Evolutionary conservation across 2,888 invertebrate species (phyloP).

Genomic region (Ctenicera cuprea): DNA sequence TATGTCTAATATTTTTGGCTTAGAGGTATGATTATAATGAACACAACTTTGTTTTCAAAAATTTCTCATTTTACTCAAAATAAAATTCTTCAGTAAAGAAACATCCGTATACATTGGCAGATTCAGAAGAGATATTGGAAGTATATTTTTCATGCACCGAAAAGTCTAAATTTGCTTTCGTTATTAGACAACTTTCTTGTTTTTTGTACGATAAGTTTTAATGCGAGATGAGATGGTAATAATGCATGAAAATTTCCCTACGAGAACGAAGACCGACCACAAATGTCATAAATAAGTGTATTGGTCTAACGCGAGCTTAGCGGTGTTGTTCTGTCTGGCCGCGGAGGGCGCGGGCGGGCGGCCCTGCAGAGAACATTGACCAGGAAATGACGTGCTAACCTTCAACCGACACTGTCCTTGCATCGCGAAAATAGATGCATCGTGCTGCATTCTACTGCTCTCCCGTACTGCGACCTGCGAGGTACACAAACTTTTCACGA

Average conservation of each 20-base stretch:
- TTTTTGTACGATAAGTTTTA: not conserved
- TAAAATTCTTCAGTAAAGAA: too few species aligned
- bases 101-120: too few species aligned
- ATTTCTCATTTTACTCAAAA: too few species aligned
- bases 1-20: too few species aligned
- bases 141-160: not conserved
- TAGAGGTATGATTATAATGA: too few species aligned
- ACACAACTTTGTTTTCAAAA: too few species aligned
- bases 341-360: slow-evolving; percentile 53
- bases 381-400: slow-evolving; percentile 63
- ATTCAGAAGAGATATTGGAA: not conserved
- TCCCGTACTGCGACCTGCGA: slow-evolving; percentile 14
- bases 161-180: not conserved
- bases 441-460: slow-evolving; percentile 56
- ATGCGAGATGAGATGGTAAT: not conserved
- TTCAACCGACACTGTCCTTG: slow-evolving; percentile 60
- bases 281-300: slow-evolving; percentile 51
- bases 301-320: slow-evolving; percentile 51
- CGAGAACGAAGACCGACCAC: slow-evolving; percentile 27
- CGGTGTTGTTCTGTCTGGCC: slow-evolving; percentile 54
- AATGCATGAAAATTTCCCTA: slow-evolving; percentile 31
- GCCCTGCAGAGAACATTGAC: slow-evolving; percentile 63
- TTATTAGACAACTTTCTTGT: not conserved
- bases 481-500: slow-evolving; percentile 25
- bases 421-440: slow-evolving; percentile 57